Percentiles rank a stretch among this genome's conserved stretches.
Evolutionary conservation across 2,888 invertebrate species (phyloP).

Genomic region (Noctua janthina): DNA sequence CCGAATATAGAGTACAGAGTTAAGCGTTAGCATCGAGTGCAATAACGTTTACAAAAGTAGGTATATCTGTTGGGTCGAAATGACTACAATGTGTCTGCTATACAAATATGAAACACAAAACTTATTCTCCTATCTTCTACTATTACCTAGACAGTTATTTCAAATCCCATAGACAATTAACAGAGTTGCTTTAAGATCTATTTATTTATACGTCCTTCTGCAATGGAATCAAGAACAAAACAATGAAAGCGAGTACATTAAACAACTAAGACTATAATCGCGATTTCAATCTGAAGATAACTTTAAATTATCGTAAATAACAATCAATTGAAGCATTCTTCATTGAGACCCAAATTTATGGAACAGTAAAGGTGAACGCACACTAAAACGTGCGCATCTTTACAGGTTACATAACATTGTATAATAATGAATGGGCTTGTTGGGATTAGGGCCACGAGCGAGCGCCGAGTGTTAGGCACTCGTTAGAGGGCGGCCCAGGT

Average conservation of each 20-base stretch:
- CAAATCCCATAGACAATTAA: slow-evolving; percentile 35
- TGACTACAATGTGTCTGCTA: slow-evolving; percentile 63
- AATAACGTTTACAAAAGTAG: slow-evolving; percentile 59
- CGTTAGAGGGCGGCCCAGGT: no score
- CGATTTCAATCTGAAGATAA: slow-evolving; percentile 23
- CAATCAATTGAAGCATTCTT: slow-evolving; percentile 43
- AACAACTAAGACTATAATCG: slow-evolving; percentile 20
- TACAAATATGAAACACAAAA: slow-evolving; percentile 63
- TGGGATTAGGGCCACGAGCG: not conserved
- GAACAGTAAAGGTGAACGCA: not conserved
- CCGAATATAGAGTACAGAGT: slow-evolving; percentile 57
- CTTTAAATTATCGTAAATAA: slow-evolving; percentile 36
- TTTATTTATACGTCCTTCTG: slow-evolving; percentile 2
- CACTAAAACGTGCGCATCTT: not conserved
- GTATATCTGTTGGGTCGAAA: slow-evolving; percentile 61
- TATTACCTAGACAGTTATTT: slow-evolving; percentile 16
- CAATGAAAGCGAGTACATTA: slow-evolving; percentile 11
- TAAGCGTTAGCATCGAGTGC: slow-evolving; percentile 57
- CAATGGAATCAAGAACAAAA: slow-evolving; percentile 12
- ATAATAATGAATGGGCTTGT: not conserved
- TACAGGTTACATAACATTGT: not conserved
- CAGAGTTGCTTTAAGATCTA: not conserved
- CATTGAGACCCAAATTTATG: slow-evolving; percentile 1
- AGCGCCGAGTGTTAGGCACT: not conserved
- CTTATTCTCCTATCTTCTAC: slow-evolving; percentile 18